Conservation (phyloP, 2,113 vertebrate species). For the Apaloderma vittatum region DNA sequence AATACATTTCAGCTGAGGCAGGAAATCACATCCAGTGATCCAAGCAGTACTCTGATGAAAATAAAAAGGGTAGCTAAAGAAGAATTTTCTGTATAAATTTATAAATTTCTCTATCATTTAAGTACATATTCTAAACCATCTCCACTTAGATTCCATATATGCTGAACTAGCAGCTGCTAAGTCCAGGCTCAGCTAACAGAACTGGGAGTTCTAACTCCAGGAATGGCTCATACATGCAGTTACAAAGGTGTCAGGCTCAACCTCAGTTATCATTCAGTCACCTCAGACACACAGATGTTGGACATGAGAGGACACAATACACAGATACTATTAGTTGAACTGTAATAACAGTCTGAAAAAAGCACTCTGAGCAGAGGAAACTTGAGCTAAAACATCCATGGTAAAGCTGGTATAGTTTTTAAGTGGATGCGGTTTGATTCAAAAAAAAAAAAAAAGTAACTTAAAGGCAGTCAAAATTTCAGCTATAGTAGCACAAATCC, state of each 20-base stretch:
- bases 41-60: slow-evolving; percentile 75
- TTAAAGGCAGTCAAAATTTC: not conserved
- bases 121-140: not conserved
- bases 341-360: not conserved
- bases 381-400: not conserved
- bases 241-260: not conserved
- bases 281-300: not conserved
- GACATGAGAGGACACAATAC: not conserved
- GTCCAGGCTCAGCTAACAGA: not conserved
- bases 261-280: not conserved
- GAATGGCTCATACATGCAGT: not conserved
- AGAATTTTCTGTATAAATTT: not conserved
- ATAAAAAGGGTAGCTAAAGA: not conserved
- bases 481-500: not conserved
- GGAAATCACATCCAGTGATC: slow-evolving; percentile 80
- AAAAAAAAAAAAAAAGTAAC: not conserved
- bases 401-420: not conserved
- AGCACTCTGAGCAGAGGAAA: not conserved
- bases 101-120: not conserved
- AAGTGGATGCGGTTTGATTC: not conserved
- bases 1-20: slow-evolving; percentile 71
- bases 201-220: not conserved
- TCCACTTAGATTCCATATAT: not conserved
- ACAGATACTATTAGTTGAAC: not conserved
- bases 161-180: not conserved